Evolutionary conservation across 2,888 invertebrate genomes (phyloP), one percentile per base, ranked within the genome.

Genomic region (Ectemnius continuus): DNA sequence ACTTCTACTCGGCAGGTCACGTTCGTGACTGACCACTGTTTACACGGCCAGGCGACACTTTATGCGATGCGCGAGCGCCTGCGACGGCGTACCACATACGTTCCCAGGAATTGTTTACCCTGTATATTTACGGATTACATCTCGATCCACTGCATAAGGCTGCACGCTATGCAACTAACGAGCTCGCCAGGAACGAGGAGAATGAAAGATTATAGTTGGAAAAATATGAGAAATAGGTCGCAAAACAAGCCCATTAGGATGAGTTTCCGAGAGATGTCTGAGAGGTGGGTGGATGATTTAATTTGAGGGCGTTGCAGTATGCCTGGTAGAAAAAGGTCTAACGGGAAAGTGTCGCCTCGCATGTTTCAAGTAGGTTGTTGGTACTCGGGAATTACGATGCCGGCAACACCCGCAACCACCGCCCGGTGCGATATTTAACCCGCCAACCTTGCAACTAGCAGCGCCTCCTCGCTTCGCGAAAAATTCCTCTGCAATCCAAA

Each of bases 401-500:
- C 14, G 14, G 1, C 4, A 46, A 13, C 36, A 36, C 8, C 36
- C 8, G 23, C 47, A 47, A 47, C 47, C 47, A 14, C 47, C 47
- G 2, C 47, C n/a, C 11, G 4, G 48, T 48, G 36, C 36, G 36
- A 36, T 36, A 36, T 36, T 36, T 36, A 6, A 8, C 8, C 36
- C 36, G 36, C 0, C 36, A 36, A 20, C 20, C 20, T 20, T 20
- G 36, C 36, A 4, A 8, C 2, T 4, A 6, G 36, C 36, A 11
- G 36, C 8, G 16, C 16, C 52, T 6, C n/a, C 14, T 52, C 14
- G 52, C 16, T 52, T 13, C 4, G 6, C 52, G 36, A 67, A 70
- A 74, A 68, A 68, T 73, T 65, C 63, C 26, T 26, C 23, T 16
- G 20, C 64, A 61, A 75, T 68, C 67, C 73, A 59, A 65, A 57